Base-by-base conservation (phyloP, 1,140 invertebrate genomes). In the Centruroides vittatus region DNA sequence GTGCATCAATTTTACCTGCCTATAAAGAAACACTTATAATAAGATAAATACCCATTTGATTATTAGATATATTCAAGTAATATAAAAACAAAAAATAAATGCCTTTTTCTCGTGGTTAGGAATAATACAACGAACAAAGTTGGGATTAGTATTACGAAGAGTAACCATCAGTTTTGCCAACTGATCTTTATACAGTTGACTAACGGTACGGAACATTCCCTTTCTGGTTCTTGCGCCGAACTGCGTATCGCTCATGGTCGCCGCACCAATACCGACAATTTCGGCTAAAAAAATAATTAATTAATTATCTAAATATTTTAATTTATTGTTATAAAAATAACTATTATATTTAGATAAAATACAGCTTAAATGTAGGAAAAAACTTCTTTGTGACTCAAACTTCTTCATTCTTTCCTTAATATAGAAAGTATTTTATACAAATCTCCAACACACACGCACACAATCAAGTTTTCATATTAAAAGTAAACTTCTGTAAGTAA, bases 51-150 rank as follows among this genome's bases (percentile, higher is more conserved):
- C 23, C 23, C 23, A 23, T 2, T 23, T 23, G 23, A 23, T 23
- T 23, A 23, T 23, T 23, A 41, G 8, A 41, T 41, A 41, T 41
- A 41, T 41, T 6, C 3, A 41, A 6, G 5, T 41, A 6, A 41
- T 41, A 41, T 41, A 41, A 6, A 41, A 41, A 6, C 5, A 6
- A 41, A 6, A 6, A 41, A 41, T 41, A 8, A 41, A 41, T 62
- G 62, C 64, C 72, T 89, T 86, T 78, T 99, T 99, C 72, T 99
- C 96, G 73, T 99, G 95, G 80, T 99, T 99, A 9, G 97, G 97
- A 75, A 99, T 98, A 71, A 99, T 99, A 77, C 97, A 99, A 68
- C 97, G 84, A n/a, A 99, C 95, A 76, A 99, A 99, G 77, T 99
- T 98, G 0, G 97, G 96, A 75, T 96, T 98, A 35, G 97, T 99